Percentiles rank a stretch among this genome's conserved stretches.
These are phyloP conservation scores for Monochamus alternatus DNA, from an alignment of 2,888 invertebrate species.

Conservation along the genomic window DNA sequence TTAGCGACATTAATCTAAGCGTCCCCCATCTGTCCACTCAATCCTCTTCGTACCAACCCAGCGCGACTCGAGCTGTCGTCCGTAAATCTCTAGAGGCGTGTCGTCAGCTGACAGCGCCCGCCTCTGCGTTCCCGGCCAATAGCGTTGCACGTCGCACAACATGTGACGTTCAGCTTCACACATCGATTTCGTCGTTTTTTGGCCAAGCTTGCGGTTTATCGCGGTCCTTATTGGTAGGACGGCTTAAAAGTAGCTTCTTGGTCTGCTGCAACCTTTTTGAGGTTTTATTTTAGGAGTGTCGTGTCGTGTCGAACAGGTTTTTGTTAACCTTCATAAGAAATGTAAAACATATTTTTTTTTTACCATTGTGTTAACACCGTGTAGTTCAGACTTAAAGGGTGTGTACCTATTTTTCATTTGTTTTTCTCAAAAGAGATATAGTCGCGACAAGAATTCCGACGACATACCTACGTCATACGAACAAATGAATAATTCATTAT, in stretches of 20 bases:
- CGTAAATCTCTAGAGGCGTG: slow-evolving; percentile 45
- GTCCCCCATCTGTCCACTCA: slow-evolving; percentile 30
- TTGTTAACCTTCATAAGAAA: slow-evolving; percentile 21
- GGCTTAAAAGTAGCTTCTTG: slow-evolving; percentile 31
- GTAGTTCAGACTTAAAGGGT: too few relatives aligned
- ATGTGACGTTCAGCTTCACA: slow-evolving; percentile 44
- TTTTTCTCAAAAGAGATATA: too few relatives aligned
- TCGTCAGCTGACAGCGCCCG: slow-evolving; percentile 39
- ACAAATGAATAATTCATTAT: too few relatives aligned
- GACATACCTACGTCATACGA: too few relatives aligned
- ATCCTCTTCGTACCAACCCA: slow-evolving; percentile 32
- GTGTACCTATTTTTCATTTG: too few relatives aligned
- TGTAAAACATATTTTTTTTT: slow-evolving; percentile 2
- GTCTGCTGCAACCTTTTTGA: slow-evolving; percentile 10
- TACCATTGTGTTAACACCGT: not conserved
- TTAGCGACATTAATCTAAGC: slow-evolving; percentile 34
- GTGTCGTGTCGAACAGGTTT: slow-evolving; percentile 20
- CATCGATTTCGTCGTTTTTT: slow-evolving; percentile 53
- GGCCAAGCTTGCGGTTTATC: slow-evolving; percentile 36
- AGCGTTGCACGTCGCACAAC: slow-evolving; percentile 29
- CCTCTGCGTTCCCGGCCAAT: slow-evolving; percentile 42
- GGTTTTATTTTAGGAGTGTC: slow-evolving; percentile 16
- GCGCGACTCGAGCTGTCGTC: slow-evolving; percentile 30
- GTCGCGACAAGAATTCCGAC: too few relatives aligned
- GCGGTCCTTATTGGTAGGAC: slow-evolving; percentile 41